These are phyloP conservation scores for Diachrysia chrysitis DNA, from an alignment of 2,888 invertebrate genomes.

Conservation along the genomic window DNA sequence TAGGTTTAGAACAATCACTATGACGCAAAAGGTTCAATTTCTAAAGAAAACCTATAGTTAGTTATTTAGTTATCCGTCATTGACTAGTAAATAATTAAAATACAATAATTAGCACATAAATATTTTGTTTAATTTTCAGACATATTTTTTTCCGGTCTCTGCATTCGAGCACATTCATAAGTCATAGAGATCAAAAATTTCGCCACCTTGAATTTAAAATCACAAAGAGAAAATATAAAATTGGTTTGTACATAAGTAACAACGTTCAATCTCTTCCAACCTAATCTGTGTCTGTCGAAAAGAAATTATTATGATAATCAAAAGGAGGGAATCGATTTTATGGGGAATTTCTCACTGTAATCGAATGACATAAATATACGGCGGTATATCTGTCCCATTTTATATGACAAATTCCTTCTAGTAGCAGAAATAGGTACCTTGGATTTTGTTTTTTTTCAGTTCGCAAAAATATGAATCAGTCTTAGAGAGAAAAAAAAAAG, in stretches of 20 bases:
- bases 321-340: conserved; percentile 52
- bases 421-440: conserved; percentile 18
- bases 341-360: conserved; percentile 53
- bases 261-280: conserved; percentile 17
- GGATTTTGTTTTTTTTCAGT: conserved; percentile 6
- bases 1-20: too few species aligned
- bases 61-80: too few species aligned
- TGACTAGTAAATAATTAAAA: too few species aligned
- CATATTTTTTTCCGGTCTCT: too few species aligned
- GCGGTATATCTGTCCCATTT: conserved; percentile 38
- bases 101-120: too few species aligned
- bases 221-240: not conserved
- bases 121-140: too few species aligned
- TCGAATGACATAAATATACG: conserved; percentile 54
- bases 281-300: conserved; percentile 32
- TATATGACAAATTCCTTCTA: conserved; percentile 43
- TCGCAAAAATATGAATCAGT: conserved; percentile 13
- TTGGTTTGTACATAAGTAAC: conserved; percentile 7
- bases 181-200: not conserved
- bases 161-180: too few species aligned
- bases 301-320: conserved; percentile 57
- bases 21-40: too few species aligned
- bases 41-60: too few species aligned
- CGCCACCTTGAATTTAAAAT: not conserved
- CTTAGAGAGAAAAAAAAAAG: too few species aligned